These are phyloP conservation scores for Penaeus japonicus DNA, from an alignment of 1,140 invertebrate species.

Conservation along the genomic window DNA sequence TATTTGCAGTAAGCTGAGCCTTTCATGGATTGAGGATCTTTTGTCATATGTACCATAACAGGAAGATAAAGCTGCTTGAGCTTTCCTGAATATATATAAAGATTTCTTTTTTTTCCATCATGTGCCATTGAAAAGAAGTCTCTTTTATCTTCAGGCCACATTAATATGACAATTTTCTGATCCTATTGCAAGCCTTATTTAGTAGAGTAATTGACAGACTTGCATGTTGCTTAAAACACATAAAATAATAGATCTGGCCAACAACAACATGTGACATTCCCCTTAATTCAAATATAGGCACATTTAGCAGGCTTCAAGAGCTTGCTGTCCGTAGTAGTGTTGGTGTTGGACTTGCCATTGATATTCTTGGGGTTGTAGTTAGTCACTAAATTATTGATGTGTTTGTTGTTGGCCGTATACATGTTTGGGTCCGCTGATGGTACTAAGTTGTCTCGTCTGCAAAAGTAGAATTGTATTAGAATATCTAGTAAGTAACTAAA, in stretches of 20 bases:
- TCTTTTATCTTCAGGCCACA: too few species aligned
- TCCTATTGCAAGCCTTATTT: too few species aligned
- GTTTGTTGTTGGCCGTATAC: conserved; percentile 59
- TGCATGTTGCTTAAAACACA: background rate
- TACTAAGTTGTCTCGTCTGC: conserved; percentile 57
- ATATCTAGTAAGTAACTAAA: background rate
- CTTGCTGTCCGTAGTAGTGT: conserved; percentile 57
- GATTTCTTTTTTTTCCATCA: too few species aligned
- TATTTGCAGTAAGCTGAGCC: too few species aligned
- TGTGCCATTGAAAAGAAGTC: too few species aligned
- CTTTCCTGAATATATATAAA: too few species aligned
- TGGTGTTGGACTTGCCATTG: conserved; percentile 58
- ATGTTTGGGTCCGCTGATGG: conserved; percentile 58
- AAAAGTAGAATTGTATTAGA: conserved; percentile 25
- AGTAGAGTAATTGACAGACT: background rate
- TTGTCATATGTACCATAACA: too few species aligned
- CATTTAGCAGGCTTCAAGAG: conserved; percentile 58
- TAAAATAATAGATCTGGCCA: background rate
- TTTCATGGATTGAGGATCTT: too few species aligned
- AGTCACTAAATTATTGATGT: conserved; percentile 59
- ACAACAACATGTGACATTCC: conserved; percentile 39
- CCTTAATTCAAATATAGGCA: conserved; percentile 56
- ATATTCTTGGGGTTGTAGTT: conserved; percentile 59
- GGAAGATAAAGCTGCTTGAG: too few species aligned
- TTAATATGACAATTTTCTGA: too few species aligned